These are phyloP conservation scores for Bos indicus DNA, from an alignment of 2,113 vertebrate genomes.

Conservation along the genomic window DNA sequence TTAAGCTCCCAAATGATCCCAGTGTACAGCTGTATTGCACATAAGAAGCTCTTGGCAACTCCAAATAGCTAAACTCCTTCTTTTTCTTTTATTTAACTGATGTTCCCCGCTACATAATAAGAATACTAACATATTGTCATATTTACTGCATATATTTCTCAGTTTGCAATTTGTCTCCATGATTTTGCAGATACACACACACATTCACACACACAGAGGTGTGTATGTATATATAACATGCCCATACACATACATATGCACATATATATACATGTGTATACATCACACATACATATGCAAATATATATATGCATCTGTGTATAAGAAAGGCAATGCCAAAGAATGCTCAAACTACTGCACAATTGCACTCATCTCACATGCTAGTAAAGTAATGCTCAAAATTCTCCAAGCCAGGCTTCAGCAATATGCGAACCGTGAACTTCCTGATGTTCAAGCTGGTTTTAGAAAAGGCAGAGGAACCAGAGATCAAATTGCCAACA, in stretches of 20 bases:
- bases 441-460: too few species aligned
- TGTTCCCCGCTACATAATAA: not conserved
- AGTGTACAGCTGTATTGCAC: not conserved
- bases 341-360: too few species aligned
- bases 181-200: not conserved
- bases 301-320: not conserved
- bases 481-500: too few species aligned
- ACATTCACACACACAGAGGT: not conserved
- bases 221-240: not conserved
- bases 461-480: too few species aligned
- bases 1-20: not conserved
- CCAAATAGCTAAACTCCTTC: not conserved
- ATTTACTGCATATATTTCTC: not conserved
- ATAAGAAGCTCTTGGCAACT: not conserved
- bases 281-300: not conserved
- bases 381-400: too few species aligned
- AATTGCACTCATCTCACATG: too few species aligned
- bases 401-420: too few species aligned
- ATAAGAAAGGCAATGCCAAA: not conserved
- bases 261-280: not conserved
- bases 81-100: not conserved
- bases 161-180: constrained; percentile 1
- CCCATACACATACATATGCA: too few species aligned
- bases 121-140: not conserved
- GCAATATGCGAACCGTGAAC: too few species aligned